These are phyloP conservation scores for Molorchus minor DNA, from an alignment of 2,888 invertebrate species.

Conservation along the genomic window DNA sequence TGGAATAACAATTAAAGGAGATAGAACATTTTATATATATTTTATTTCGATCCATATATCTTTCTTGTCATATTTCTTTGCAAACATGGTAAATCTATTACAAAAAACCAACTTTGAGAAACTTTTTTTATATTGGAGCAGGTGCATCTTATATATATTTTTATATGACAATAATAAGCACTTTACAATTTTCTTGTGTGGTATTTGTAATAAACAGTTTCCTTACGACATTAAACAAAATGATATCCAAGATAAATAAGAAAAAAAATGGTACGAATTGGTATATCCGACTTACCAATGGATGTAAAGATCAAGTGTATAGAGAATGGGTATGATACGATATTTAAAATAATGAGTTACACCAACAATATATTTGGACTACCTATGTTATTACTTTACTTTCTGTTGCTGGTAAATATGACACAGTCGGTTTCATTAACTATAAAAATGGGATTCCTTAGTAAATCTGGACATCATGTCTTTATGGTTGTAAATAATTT, in stretches of 20 bases:
- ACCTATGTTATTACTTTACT: not conserved
- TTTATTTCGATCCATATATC: not conserved
- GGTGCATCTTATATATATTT: not conserved
- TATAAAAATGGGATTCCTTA: not conserved
- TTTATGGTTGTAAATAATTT: not conserved
- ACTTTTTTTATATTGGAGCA: not conserved
- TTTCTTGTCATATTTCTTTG: not conserved
- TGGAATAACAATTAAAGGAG: no score
- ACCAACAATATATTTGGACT: slow-evolving; percentile 8
- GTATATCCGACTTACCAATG: not conserved
- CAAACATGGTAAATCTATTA: not conserved
- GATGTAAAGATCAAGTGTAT: not conserved
- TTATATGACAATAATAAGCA: slow-evolving; percentile 2
- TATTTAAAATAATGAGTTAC: slow-evolving; percentile 1
- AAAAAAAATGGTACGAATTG: not conserved
- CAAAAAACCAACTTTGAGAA: not conserved
- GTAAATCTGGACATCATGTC: not conserved
- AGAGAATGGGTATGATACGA: not conserved
- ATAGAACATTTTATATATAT: no score
- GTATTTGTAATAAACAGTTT: slow-evolving; percentile 5
- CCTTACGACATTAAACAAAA: not conserved
- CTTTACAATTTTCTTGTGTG: slow-evolving; percentile 4
- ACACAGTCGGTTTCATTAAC: not conserved
- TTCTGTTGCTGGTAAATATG: not conserved
- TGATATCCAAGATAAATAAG: not conserved